Evolutionary conservation across 2,797 vertebrate genomes (phyloP), one percentile per base, ranked within the genome.

Genomic region (Siniperca undulata): DNA sequence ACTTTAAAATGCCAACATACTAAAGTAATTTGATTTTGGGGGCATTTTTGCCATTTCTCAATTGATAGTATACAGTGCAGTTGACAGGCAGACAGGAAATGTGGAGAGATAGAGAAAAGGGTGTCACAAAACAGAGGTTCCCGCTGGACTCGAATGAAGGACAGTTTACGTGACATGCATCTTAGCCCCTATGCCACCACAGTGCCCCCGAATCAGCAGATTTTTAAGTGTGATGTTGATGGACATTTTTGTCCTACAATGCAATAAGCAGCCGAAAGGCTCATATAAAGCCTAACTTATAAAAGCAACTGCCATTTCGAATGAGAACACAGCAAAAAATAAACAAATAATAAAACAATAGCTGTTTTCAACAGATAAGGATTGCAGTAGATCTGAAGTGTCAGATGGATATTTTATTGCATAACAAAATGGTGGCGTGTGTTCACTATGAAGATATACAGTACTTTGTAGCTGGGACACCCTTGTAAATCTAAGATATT

Each of bases 291-390:
- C 27, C 27, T 59, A 36, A 22, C 17, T 62, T 30, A 34, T 24
- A 36, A 53, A 62, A 61, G 5, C 30, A 77, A 19, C 14, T 67
- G 30, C 19, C n/a, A 34, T 61, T 65, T 70, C 19, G 71, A 84
- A 61, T 61, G 7, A 61, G 36, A 70, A 36, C 27, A 55, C 9
- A 74, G 40, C 17, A 36, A 58, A 73, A 61, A 20, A 50, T 5
- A 20, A 44, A 68, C 0, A 80, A 65, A 58, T 22, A 11, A 1
- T 8, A 42, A 36, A 30, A 55, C 17, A 78, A 44, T 20, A 77
- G 27, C 19, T 60, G 17, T 71, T n/a, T 0, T 0, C 38, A 34
- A 40, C 30, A 0, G n/a, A 68, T 19, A 52, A n/a, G 24, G 5
- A 38, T 19, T 20, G 46, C n/a, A 68, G 22, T 44, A 69, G 10